Evolutionary conservation across 23 tunicate genomes (phyloP), one percentile per base, ranked within the genome.

Genomic region (Diplosoma virens): DNA sequence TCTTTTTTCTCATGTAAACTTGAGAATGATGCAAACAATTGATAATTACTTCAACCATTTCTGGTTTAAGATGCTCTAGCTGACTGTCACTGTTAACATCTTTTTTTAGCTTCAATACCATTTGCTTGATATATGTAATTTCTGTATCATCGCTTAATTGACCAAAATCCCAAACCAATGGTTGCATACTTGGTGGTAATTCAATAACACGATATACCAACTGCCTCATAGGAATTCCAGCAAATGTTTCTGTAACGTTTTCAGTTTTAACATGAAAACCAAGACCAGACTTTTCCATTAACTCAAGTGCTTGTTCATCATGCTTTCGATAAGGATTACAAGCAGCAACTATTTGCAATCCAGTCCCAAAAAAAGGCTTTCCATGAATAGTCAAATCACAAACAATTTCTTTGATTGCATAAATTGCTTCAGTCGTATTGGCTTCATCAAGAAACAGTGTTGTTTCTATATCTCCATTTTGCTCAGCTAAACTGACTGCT

Each of bases 121-220:
- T 86, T 48, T 79, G 84, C 33, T 63, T 41, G 33, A 86, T 86
- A 67, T 86, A 86, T 33, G 73, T 71, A 25, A 7, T 69, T 61
- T 86, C 92, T 31, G 85, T 66, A 11, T 86, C 74, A 25, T 86
- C 61, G 55, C 35, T 79, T 23, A 86, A 75, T 47, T 86, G 92
- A 50, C 92, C 92, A 61, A 86, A 86, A 47, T 86, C 92, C 92
- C 92, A 86, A 25, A 86, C 92, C 34, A 86, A 70, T 31, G 92
- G 92, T 30, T 79, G 75, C 92, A 86, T 86, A 31, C 92, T 86
- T 30, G 92, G 92, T 0, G 92, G 92, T 27, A 86, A 75, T 0
- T 80, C 33, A 0, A 86, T 84, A n/a, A 86, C 92, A 20, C 86
- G 47, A 53, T 81, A 81, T 11, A 81, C 86, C 32, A 81, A 36